A percentile compares a stretch with the other conserved stretches of the same genome.
Conservation (phyloP, 1,140 invertebrate genomes). For the Harpegnathos saltator region DNA sequence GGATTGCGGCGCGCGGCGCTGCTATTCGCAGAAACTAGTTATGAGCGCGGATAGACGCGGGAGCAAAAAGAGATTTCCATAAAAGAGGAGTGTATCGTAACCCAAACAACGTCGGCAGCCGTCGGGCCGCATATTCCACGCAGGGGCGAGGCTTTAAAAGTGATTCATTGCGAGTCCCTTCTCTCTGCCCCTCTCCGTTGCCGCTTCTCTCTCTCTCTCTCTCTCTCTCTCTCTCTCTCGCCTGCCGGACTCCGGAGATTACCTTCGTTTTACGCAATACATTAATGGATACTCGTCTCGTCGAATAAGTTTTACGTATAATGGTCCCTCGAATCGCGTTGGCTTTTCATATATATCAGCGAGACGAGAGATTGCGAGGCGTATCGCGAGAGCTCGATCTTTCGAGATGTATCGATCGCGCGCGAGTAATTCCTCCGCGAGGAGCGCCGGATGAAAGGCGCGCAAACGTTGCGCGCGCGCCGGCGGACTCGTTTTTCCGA, state of each 20-base stretch:
- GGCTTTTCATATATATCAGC: constrained; percentile 14
- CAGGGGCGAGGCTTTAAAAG: constrained; percentile 79
- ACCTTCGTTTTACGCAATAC: constrained; percentile 35
- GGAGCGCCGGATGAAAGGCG: background rate
- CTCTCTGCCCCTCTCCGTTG: too few species aligned
- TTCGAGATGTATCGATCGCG: background rate
- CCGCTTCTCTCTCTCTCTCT: constrained; percentile 1
- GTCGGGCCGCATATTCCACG: constrained; percentile 69
- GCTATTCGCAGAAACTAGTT: constrained; percentile 51
- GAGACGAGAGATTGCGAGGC: background rate
- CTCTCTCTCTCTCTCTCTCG: constrained; percentile 8
- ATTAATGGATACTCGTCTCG: constrained; percentile 53
- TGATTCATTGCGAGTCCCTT: constrained; percentile 79
- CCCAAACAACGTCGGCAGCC: constrained; percentile 74
- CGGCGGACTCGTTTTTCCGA: too few species aligned
- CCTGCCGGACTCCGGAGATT: constrained; percentile 26
- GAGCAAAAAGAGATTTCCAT: constrained; percentile 67
- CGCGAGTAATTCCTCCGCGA: background rate
- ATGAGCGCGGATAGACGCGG: constrained; percentile 28
- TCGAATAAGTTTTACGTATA: constrained; percentile 30
- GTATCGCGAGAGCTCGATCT: background rate
- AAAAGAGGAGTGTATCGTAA: constrained; percentile 72
- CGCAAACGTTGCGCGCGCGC: too few species aligned
- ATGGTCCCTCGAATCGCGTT: constrained; percentile 40
- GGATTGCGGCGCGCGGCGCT: background rate